Conservation (phyloP, 2,113 vertebrate species). For the Guaruba guarouba region DNA sequence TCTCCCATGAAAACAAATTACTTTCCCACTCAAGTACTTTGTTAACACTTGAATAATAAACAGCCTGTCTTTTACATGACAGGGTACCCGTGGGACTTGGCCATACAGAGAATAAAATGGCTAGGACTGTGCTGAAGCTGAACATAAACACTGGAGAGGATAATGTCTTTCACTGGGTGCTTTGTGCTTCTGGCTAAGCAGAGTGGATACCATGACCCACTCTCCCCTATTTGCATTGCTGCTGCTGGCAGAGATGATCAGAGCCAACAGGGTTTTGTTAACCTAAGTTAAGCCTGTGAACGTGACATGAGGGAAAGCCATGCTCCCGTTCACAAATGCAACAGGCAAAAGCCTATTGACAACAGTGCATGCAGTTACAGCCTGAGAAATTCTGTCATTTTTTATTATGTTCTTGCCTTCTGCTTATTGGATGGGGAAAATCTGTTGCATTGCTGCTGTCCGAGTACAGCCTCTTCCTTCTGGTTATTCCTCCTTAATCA, state of each 20-base stretch:
- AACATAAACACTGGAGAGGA: not conserved
- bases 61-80: not conserved
- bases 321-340: not conserved
- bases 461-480: not conserved
- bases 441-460: not conserved
- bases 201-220: not conserved
- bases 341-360: not conserved
- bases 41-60: slow-evolving; percentile 44
- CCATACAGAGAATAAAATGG: not conserved
- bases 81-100: not conserved
- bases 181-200: not conserved
- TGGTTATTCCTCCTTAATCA: not conserved
- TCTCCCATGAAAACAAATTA: not conserved
- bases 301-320: not conserved
- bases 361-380: not conserved
- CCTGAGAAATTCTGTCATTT: not conserved
- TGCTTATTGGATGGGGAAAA: not conserved
- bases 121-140: not conserved
- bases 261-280: not conserved
- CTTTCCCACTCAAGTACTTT: slow-evolving; percentile 13
- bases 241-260: not conserved
- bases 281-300: not conserved
- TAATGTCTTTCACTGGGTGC: not conserved
- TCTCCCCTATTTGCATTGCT: not conserved
- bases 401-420: not conserved